These are phyloP conservation scores for Bombus confusus DNA, from an alignment of 1,140 invertebrate genomes.

Conservation along the genomic window DNA sequence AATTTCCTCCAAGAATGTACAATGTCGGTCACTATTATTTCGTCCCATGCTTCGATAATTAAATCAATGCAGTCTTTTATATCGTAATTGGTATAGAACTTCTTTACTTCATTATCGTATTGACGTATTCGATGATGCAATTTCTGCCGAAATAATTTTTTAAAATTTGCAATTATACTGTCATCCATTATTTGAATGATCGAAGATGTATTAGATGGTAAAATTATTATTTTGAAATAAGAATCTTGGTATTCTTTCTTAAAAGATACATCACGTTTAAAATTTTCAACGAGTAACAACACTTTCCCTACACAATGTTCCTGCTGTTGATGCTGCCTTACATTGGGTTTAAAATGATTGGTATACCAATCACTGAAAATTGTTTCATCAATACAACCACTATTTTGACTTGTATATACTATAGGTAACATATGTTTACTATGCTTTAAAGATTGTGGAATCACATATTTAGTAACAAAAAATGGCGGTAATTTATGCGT, in stretches of 20 bases:
- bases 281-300: conserved; percentile 2
- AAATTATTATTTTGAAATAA: conserved; percentile 1
- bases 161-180: not conserved
- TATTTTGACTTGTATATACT: conserved; percentile 34
- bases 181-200: not conserved
- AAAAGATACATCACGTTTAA: not conserved
- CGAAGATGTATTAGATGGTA: not conserved
- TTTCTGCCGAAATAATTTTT: not conserved
- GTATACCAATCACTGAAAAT: conserved; percentile 1
- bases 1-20: not conserved
- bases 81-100: not conserved
- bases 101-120: not conserved
- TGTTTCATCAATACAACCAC: conserved; percentile 3
- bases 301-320: not conserved
- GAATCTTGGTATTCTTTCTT: not conserved
- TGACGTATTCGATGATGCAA: not conserved
- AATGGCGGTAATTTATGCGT: not conserved
- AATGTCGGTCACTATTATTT: conserved; percentile 3
- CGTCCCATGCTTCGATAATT: not conserved
- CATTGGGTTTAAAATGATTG: conserved; percentile 5
- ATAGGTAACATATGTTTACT: conserved; percentile 2
- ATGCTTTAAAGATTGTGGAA: not conserved
- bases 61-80: not conserved
- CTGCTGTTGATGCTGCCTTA: not conserved
- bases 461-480: not conserved